A percentile compares a stretch with the other conserved stretches of the same genome.
phyloP scores from a whole-genome alignment of 2,888 invertebrate species.

The Caenorhabditis virilis region DNA sequence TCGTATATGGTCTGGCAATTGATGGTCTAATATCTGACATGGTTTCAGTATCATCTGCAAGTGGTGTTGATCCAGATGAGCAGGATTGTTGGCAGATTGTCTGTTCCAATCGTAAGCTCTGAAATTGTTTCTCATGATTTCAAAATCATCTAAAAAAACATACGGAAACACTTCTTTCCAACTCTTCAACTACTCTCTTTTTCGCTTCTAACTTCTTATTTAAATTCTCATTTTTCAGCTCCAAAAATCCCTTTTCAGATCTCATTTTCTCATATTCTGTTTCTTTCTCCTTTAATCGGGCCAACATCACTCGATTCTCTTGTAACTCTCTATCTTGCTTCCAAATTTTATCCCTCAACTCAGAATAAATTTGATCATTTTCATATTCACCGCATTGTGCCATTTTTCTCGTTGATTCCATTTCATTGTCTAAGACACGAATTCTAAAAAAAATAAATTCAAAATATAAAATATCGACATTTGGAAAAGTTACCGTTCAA shows the following conservation, averaged over 20 bases:
- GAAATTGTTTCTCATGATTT: slow-evolving; percentile 1
- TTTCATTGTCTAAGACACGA: slow-evolving; percentile 18
- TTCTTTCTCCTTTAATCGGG: slow-evolving; percentile 28
- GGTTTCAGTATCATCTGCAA: slow-evolving; percentile 48
- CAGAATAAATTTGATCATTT: slow-evolving; percentile 23
- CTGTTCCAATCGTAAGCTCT: slow-evolving; percentile 43
- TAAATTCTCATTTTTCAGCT: slow-evolving; percentile 44
- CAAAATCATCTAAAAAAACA: neutral
- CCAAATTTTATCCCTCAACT: slow-evolving; percentile 31
- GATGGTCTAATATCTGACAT: slow-evolving; percentile 35
- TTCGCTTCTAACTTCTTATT: slow-evolving; percentile 44
- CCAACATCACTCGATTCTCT: slow-evolving; percentile 20
- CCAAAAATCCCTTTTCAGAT: slow-evolving; percentile 41
- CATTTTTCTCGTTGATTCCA: slow-evolving; percentile 12
- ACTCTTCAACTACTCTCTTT: slow-evolving; percentile 39
- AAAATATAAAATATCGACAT: neutral
- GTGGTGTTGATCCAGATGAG: slow-evolving; percentile 53
- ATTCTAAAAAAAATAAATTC: slow-evolving; percentile 5
- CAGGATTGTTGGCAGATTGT: slow-evolving; percentile 51
- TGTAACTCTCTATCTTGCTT: slow-evolving; percentile 37
- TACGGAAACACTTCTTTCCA: slow-evolving; percentile 35
- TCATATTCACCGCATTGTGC: slow-evolving; percentile 14
- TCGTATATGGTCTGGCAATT: slow-evolving; percentile 37
- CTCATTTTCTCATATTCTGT: slow-evolving; percentile 35
- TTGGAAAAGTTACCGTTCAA: slow-evolving; percentile 10